phyloP scores from a whole-genome alignment of 2,888 invertebrate genomes.

The Helicoverpa assulta region DNA sequence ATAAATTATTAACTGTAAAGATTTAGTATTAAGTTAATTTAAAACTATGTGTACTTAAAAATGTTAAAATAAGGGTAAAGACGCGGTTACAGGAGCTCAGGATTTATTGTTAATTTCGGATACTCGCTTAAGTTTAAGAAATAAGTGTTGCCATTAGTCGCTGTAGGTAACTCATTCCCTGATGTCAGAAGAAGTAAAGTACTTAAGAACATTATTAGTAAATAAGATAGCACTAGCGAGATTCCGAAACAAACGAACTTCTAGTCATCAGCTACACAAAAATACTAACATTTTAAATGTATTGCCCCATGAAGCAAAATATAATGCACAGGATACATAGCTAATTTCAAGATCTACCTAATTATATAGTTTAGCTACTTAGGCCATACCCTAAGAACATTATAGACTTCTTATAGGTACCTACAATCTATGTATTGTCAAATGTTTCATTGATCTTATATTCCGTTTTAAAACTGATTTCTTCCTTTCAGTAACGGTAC shows the following conservation, averaged over 20 bases:
- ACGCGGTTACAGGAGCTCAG: conserved; percentile 33
- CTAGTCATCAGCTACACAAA: conserved; percentile 57
- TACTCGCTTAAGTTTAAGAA: conserved; percentile 31
- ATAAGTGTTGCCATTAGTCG: conserved; percentile 40
- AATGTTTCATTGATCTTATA: background rate
- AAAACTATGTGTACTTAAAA: conserved; percentile 14
- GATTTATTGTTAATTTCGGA: conserved; percentile 50
- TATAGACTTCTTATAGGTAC: background rate
- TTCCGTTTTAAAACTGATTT: background rate
- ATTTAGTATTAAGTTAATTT: conserved; percentile 27
- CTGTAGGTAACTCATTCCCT: background rate
- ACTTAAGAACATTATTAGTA: conserved; percentile 1
- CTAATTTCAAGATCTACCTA: no score
- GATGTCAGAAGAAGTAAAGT: background rate
- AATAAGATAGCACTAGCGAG: conserved; percentile 20
- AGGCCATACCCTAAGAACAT: no score
- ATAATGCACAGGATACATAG: background rate
- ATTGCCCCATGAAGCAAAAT: conserved; percentile 1
- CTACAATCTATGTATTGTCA: background rate
- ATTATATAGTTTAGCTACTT: no score
- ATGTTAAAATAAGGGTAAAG: conserved; percentile 27
- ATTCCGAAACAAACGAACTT: conserved; percentile 52
- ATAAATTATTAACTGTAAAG: conserved; percentile 36
- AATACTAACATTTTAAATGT: conserved; percentile 17
- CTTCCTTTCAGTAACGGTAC: background rate